Evolutionary conservation across 2,113 vertebrate genomes (phyloP), one percentile per base, ranked within the genome.

Genomic region (Promerops cafer): DNA sequence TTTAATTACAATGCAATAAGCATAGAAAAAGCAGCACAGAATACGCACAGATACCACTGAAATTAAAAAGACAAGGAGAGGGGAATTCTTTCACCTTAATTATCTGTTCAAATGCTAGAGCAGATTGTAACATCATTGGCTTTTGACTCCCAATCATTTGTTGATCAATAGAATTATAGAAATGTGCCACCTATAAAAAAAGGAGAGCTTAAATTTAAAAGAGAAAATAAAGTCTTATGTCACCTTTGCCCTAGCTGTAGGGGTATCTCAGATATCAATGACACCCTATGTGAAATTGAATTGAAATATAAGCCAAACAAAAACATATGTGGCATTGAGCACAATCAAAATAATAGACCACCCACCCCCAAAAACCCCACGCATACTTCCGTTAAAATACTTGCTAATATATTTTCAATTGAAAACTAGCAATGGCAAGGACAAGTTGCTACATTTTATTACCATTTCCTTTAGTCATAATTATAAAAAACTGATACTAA

Each of bases 131-230:
- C 99, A 99, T 99, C 99, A 99, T 99, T 68, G 99, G 99, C 84
- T 98, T 99, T 94, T 99, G 99, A 95, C 99, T 99, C n/a, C 97
- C 98, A 98, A 99, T 99, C 99, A 99, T 99, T 97, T 99, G 99
- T 81, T 99, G 99, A 97, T 99, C 99, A 42, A 99, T 99, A 64
- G 99, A 99, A 97, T 99, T 99, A 97, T 99, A 99, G 97, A 99
- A 99, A 98, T 99, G 98, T 31, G 99, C 99, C 93, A 99, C 99
- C 99, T 99, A 96, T 69, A 96, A 97, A 97, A 97, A 83, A 86
- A 47, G 8, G 59, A 97, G 54, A 50, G 13, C 44, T 63, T 54
- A 77, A 22, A 87, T 83, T 69, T 31, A 56, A 16, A 47, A 39
- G 15, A 53, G 59, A 8, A 77, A 3, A 45, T 27, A 53, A 68